phyloP scores from a whole-genome alignment of 2,113 vertebrate genomes.

The Gadus chalcogrammus region DNA sequence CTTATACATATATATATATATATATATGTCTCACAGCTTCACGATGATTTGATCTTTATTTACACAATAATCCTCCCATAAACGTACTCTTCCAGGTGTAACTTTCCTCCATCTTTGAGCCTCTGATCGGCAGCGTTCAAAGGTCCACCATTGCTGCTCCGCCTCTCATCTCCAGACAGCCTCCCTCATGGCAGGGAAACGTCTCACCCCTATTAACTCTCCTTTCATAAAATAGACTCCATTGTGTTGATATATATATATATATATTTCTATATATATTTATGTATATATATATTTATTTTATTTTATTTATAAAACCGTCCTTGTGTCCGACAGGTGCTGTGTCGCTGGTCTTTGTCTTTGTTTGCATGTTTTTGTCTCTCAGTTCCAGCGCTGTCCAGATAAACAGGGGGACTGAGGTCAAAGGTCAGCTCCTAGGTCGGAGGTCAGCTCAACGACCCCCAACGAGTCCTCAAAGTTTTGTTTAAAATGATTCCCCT shows the following conservation, averaged over 20 bases:
- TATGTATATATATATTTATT: slow-evolving; percentile 23
- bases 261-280: slow-evolving; percentile 36
- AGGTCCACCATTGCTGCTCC: no score
- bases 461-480: slow-evolving; percentile 50
- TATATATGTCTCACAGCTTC: no score
- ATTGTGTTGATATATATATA: slow-evolving; percentile 32
- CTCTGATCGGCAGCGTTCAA: neutral
- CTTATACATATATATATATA: no score
- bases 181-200: neutral
- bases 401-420: neutral
- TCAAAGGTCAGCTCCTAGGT: neutral
- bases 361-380: slow-evolving; percentile 53
- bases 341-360: slow-evolving; percentile 28
- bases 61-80: neutral
- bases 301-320: slow-evolving; percentile 41
- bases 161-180: neutral
- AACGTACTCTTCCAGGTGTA: neutral
- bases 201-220: slow-evolving; percentile 73
- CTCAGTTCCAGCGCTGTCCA: slow-evolving; percentile 47
- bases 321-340: slow-evolving; percentile 68
- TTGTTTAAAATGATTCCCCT: slow-evolving; percentile 34
- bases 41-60: slow-evolving; percentile 1
- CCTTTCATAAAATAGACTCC: slow-evolving; percentile 71
- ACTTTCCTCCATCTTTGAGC: neutral
- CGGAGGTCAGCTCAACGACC: neutral